A percentile compares a stretch with the other conserved stretches of the same genome.
Evolutionary conservation across 1,140 invertebrate genomes (phyloP).

Genomic region (Bicyclus anynana): DNA sequence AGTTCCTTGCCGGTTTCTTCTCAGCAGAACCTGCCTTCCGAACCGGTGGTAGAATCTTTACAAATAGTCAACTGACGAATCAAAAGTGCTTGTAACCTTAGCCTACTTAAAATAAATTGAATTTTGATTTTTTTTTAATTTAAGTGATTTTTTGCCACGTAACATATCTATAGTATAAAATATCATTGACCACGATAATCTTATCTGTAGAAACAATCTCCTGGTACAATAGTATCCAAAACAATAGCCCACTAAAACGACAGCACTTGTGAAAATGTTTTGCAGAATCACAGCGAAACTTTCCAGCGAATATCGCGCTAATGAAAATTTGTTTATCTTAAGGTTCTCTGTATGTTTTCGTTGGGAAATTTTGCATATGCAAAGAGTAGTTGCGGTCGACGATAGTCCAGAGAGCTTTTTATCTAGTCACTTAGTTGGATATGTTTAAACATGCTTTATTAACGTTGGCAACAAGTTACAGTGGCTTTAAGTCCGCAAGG

Average conservation of each 20-base stretch:
- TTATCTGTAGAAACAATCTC: slow-evolving; percentile 15
- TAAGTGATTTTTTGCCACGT: too few relatives aligned
- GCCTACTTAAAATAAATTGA: too few relatives aligned
- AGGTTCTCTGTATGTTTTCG: background rate
- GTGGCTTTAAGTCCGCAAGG: too few relatives aligned
- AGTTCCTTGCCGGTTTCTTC: too few relatives aligned
- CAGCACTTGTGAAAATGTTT: background rate
- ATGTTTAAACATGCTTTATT: background rate
- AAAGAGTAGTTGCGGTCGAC: background rate
- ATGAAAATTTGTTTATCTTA: slow-evolving; percentile 3
- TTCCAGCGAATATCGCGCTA: background rate
- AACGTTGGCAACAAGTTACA: background rate
- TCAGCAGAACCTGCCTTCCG: too few relatives aligned
- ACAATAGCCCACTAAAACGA: slow-evolving; percentile 10
- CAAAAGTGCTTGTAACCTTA: too few relatives aligned
- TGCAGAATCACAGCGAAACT: slow-evolving; percentile 1
- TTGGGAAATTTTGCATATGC: background rate
- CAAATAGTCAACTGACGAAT: too few relatives aligned
- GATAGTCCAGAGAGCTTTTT: background rate
- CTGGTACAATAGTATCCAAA: background rate
- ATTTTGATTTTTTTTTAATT: too few relatives aligned
- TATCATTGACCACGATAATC: slow-evolving; percentile 9
- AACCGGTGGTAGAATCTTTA: too few relatives aligned
- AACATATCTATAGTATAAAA: too few relatives aligned
- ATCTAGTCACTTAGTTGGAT: background rate